A percentile compares a stretch with the other conserved stretches of the same genome.
phyloP scores from a whole-genome alignment of 2,888 invertebrate genomes.

The Clunio marinus region DNA sequence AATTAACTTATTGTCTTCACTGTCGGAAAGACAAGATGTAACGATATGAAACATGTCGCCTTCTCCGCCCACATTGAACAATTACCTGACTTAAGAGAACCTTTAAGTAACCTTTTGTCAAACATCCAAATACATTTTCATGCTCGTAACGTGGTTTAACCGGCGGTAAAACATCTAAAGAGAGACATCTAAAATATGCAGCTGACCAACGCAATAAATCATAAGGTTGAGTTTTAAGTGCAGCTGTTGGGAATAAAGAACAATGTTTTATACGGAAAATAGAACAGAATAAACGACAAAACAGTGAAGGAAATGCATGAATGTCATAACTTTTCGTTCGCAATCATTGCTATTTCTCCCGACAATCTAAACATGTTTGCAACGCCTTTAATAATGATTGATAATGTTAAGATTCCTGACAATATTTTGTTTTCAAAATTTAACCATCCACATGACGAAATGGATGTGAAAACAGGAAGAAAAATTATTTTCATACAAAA shows the following conservation, averaged over 20 bases:
- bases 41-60: too few species aligned
- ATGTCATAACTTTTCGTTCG: neutral
- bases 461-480: too few species aligned
- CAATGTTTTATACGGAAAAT: neutral
- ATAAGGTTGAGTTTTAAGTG: slow-evolving; percentile 83
- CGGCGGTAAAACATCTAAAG: slow-evolving; percentile 73
- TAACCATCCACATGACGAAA: too few species aligned
- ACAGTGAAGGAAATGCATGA: neutral
- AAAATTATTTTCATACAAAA: too few species aligned
- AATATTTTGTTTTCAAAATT: too few species aligned
- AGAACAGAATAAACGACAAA: neutral
- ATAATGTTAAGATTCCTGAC: too few species aligned
- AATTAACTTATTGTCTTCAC: neutral
- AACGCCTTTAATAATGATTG: too few species aligned
- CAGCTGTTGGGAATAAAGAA: slow-evolving; percentile 55
- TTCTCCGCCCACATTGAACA: too few species aligned
- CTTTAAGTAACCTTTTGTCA: slow-evolving; percentile 75
- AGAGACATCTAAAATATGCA: slow-evolving; percentile 73
- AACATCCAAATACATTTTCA: slow-evolving; percentile 67
- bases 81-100: slow-evolving; percentile 73
- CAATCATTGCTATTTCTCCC: too few species aligned
- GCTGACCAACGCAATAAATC: slow-evolving; percentile 83
- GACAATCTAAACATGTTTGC: too few species aligned
- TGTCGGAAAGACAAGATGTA: too few species aligned
- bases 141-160: slow-evolving; percentile 74